A percentile compares a stretch with the other conserved stretches of the same genome.
Conservation (phyloP, 2,113 vertebrate species). For the Rhabdornis inornatus region DNA sequence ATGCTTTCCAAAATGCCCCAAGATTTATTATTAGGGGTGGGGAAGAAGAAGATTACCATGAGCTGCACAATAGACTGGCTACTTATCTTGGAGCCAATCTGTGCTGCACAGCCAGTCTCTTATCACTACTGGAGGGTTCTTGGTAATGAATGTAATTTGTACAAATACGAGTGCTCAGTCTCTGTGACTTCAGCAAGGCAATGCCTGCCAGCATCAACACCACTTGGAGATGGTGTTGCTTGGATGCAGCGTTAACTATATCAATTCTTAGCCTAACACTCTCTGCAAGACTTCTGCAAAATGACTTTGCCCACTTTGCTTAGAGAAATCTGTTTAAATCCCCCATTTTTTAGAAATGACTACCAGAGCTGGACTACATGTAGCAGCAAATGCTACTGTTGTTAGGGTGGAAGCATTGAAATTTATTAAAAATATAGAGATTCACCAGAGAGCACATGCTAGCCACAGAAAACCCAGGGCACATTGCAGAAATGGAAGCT, state of each 20-base stretch:
- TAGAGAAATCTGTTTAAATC: conserved; percentile 42
- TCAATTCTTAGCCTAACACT: conserved; percentile 30
- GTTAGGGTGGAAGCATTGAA: background rate
- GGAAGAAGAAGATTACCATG: conserved; percentile 17
- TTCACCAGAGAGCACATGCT: background rate
- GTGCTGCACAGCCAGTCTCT: conserved; percentile 36
- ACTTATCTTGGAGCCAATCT: conserved; percentile 51
- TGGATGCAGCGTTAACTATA: conserved; percentile 20
- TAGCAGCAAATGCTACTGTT: background rate
- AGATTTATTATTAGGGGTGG: conserved; percentile 54
- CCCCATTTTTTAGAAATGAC: conserved; percentile 9
- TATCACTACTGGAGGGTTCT: conserved; percentile 48
- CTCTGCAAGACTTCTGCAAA: conserved; percentile 37
- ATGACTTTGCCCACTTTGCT: conserved; percentile 29
- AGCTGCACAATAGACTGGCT: conserved; percentile 36
- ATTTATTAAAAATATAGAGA: background rate
- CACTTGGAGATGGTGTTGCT: conserved; percentile 35
- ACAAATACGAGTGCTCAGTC: conserved; percentile 27
- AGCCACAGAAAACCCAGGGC: conserved; percentile 30
- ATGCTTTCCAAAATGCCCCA: conserved; percentile 36
- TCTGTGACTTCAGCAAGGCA: conserved; percentile 32
- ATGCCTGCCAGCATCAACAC: conserved; percentile 46
- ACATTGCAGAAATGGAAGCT: conserved; percentile 15
- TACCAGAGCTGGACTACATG: background rate
- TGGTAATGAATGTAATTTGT: conserved; percentile 54